phyloP scores from a whole-genome alignment of 2,113 vertebrate species.

The Nansenia antarctica region DNA sequence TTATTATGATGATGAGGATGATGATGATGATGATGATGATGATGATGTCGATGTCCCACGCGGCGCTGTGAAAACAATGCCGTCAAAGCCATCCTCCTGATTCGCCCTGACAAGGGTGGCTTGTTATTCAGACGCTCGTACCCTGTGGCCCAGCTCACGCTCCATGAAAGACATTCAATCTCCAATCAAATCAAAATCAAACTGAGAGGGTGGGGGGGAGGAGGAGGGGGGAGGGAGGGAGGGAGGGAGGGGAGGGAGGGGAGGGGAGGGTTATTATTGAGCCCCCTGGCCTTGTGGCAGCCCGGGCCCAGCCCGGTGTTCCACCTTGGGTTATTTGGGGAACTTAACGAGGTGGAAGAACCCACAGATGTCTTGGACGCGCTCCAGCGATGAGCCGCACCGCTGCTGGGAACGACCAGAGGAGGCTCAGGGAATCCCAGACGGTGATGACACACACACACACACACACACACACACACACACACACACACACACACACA shows the following conservation, averaged over 20 bases:
- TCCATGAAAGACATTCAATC: conserved; percentile 44
- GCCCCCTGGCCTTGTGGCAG: background rate
- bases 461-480: too few species aligned
- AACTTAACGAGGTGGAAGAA: conserved; percentile 39
- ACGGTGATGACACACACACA: conserved; percentile 51
- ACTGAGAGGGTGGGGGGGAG: background rate
- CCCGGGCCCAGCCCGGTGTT: conserved; percentile 9
- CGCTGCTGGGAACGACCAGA: background rate
- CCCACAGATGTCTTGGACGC: conserved; percentile 48
- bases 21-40: too few species aligned
- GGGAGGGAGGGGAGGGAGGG: background rate
- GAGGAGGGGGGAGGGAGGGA: background rate
- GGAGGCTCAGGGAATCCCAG: conserved; percentile 30
- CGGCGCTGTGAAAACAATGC: conserved; percentile 45
- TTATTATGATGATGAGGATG: too few species aligned
- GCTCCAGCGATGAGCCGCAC: conserved; percentile 15
- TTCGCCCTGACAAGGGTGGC: conserved; percentile 44
- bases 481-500: conserved; percentile 39
- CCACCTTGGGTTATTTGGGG: conserved; percentile 52
- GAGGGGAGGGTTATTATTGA: background rate
- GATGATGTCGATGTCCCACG: too few species aligned
- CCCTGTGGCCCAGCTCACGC: conserved; percentile 54
- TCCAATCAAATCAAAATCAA: conserved; percentile 46
- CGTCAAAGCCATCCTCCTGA: conserved; percentile 51
- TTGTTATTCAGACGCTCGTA: conserved; percentile 33